Base-by-base conservation (phyloP, 2,113 vertebrate species). In the Cariama cristata region DNA sequence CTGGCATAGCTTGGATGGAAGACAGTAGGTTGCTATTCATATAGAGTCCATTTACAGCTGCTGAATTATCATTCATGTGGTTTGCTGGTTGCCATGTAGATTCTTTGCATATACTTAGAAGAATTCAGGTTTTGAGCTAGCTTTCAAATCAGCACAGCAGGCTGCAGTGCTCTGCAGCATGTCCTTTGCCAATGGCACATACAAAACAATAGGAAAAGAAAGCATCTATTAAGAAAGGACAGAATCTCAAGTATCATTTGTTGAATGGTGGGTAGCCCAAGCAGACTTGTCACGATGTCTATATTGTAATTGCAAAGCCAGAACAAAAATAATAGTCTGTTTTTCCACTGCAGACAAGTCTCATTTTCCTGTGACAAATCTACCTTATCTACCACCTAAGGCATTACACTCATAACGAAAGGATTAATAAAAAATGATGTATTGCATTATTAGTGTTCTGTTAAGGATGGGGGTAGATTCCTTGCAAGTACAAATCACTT, bases 321-420 rank as follows among this genome's bases (percentile, higher is more conserved):
- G 87, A 97, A 77, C 53, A 96, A 96, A 98, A 96, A 86, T 89
- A 97, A 97, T 96, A 79, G 75, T 82, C 50, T 83, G 24, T 94
- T 52, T 94, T 94, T 94, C 67, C 90, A 91, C 81, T 90, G 84
- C 50, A 93, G 92, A 94, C 91, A 89, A 89, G 45, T 88, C 95
- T 96, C 74, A 95, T 97, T 98, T 98, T 95, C 93, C 67, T 95
- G 68, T 97, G 90, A 97, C 63, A 97, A 89, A 91, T 97, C 80
- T 96, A 88, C 91, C 52, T 90, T 97, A 87, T 91, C 88, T 94
- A 64, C 80, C 73, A 90, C 94, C 95, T 96, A 79, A 97, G 96
- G 96, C 97, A 75, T 95, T 96, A 45, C 28, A 55, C 69, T 95
- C 59, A 79, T 74, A 98, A 94, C 35, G 32, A 83, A 96, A 95